Conservation (phyloP, 2,888 invertebrate genomes). For the Proisotoma minuta region DNA sequence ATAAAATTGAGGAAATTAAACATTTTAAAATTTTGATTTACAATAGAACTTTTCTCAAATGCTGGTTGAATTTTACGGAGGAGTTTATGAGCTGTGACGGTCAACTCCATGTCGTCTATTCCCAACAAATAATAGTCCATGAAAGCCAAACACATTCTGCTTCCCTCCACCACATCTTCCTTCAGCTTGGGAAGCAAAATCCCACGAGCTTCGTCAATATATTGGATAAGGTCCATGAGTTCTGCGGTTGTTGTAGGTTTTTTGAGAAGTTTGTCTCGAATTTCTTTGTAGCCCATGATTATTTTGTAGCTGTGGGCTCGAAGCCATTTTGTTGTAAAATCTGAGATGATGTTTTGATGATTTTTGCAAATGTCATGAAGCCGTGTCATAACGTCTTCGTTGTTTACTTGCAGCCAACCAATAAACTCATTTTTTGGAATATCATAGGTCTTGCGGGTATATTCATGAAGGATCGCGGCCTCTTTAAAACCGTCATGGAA, state of each 20-base stretch:
- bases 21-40: constrained; percentile 31
- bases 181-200: constrained; percentile 64
- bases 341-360: constrained; percentile 30
- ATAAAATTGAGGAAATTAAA: not conserved
- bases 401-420: constrained; percentile 36
- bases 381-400: constrained; percentile 40
- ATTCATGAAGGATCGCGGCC: constrained; percentile 35
- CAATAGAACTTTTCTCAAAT: constrained; percentile 69
- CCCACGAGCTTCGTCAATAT: constrained; percentile 73
- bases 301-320: constrained; percentile 50
- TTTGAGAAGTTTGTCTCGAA: constrained; percentile 64
- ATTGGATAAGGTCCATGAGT: constrained; percentile 71
- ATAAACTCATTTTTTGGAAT: constrained; percentile 44
- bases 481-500: constrained; percentile 40
- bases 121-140: constrained; percentile 72
- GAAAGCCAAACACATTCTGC: constrained; percentile 64
- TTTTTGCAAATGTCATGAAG: constrained; percentile 33
- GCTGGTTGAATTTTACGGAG: constrained; percentile 71
- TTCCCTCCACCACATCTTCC: constrained; percentile 64
- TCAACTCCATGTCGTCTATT: constrained; percentile 70
- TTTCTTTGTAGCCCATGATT: constrained; percentile 63
- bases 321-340: constrained; percentile 18
- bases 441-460: constrained; percentile 26
- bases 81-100: constrained; percentile 80
- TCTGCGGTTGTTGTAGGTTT: constrained; percentile 75